phyloP scores from a whole-genome alignment of 2,113 vertebrate species.

The Sprattus sprattus region DNA sequence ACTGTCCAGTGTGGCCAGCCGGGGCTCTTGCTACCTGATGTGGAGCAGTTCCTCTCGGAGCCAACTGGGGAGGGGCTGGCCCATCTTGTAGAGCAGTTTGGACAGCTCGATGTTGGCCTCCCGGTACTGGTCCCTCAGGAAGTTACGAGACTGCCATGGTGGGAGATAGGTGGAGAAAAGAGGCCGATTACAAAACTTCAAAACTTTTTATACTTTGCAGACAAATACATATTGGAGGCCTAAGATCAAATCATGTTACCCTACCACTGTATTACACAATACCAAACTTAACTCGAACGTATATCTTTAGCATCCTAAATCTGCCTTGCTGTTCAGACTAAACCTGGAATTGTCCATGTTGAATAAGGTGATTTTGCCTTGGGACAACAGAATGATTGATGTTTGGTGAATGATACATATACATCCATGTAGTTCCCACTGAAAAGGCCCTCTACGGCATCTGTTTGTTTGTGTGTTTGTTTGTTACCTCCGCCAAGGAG shows the following conservation, averaged over 20 bases:
- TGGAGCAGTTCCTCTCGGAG: conserved; percentile 85
- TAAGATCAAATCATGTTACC: not conserved
- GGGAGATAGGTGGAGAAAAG: conserved; percentile 28
- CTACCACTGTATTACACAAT: not conserved
- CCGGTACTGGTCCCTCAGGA: conserved; percentile 83
- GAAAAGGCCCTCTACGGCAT: not conserved
- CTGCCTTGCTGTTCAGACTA: not conserved
- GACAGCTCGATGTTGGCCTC: conserved; percentile 88
- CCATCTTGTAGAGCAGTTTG: conserved; percentile 88
- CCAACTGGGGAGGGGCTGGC: conserved; percentile 85
- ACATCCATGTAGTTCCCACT: not conserved
- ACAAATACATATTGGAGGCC: not conserved
- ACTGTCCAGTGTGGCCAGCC: conserved; percentile 12
- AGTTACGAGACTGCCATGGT: conserved; percentile 76
- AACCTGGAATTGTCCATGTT: not conserved
- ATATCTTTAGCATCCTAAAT: not conserved
- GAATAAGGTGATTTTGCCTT: not conserved
- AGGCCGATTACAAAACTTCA: not conserved
- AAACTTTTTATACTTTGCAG: not conserved
- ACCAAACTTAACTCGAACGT: not conserved
- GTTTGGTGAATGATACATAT: not conserved
- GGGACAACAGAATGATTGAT: not conserved
- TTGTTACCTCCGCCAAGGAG: too few species aligned
- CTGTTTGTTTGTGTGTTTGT: not conserved
- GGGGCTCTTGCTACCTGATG: conserved; percentile 75